These are phyloP conservation scores for Chlorodrepanis virens DNA, from an alignment of 2,113 vertebrate genomes.

Conservation along the genomic window DNA sequence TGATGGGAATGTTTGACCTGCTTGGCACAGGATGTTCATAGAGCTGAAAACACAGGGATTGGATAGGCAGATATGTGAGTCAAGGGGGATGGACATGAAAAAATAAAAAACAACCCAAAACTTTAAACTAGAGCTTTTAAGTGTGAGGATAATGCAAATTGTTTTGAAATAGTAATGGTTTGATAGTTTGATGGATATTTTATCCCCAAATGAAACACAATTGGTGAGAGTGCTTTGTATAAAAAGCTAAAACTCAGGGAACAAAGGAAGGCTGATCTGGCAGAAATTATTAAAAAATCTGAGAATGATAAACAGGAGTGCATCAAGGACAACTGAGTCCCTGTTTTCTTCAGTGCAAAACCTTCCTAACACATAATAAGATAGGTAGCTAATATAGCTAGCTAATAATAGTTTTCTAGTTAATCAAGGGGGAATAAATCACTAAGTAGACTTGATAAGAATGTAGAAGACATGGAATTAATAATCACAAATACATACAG, in stretches of 20 bases:
- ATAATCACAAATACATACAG: background rate
- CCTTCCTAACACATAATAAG: background rate
- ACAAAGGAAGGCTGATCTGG: background rate
- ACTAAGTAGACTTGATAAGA: background rate
- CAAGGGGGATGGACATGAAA: background rate
- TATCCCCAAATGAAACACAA: background rate
- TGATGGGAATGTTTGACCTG: background rate
- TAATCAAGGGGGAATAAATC: constrained; percentile 1
- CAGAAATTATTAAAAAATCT: background rate
- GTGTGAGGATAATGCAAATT: background rate
- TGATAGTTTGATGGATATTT: constrained; percentile 11
- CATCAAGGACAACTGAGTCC: background rate
- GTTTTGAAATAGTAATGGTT: background rate
- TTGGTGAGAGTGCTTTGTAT: background rate
- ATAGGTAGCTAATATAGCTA: background rate
- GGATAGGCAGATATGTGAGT: background rate
- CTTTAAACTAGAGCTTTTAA: background rate
- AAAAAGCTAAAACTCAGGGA: background rate
- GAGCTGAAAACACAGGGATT: background rate
- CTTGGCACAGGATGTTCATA: background rate
- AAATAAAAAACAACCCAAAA: background rate
- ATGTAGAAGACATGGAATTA: background rate
- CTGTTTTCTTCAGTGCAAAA: background rate
- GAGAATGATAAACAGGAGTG: background rate
- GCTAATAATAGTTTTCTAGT: background rate